These are phyloP conservation scores for Odontomyia ornata DNA, from an alignment of 2,888 invertebrate species.

Conservation along the genomic window DNA sequence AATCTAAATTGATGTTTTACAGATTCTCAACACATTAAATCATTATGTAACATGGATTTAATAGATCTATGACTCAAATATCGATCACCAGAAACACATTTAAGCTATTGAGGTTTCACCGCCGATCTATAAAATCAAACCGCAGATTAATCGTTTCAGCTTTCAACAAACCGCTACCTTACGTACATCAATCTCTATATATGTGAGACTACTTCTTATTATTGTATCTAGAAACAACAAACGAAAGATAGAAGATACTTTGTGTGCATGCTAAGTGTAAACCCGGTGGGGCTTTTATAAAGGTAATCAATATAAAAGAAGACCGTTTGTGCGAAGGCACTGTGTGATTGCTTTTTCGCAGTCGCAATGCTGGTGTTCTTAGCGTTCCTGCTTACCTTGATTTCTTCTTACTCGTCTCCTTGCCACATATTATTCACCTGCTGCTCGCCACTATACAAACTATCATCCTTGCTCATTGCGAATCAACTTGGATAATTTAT, in stretches of 20 bases:
- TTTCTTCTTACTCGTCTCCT: too few relatives aligned
- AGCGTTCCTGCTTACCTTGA: background rate
- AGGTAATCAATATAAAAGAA: constrained; percentile 16
- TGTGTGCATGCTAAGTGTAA: background rate
- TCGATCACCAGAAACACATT: background rate
- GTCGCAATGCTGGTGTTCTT: background rate
- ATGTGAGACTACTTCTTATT: background rate
- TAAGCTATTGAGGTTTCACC: background rate
- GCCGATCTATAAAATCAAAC: constrained; percentile 7
- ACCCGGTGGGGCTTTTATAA: background rate
- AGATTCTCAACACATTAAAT: background rate
- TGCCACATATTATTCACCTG: background rate
- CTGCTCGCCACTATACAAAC: background rate
- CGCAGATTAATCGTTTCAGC: background rate
- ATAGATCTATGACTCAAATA: background rate
- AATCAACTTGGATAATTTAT: constrained; percentile 42
- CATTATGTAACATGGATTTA: background rate
- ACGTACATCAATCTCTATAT: background rate
- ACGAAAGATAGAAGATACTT: background rate
- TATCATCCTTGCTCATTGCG: background rate
- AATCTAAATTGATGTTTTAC: background rate
- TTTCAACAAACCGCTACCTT: constrained; percentile 1
- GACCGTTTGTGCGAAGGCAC: background rate
- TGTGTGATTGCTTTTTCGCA: background rate
- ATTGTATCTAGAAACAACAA: too few relatives aligned